These are phyloP conservation scores for Pycnomerus fuliginosus DNA, from an alignment of 2,888 invertebrate genomes.

Conservation along the genomic window DNA sequence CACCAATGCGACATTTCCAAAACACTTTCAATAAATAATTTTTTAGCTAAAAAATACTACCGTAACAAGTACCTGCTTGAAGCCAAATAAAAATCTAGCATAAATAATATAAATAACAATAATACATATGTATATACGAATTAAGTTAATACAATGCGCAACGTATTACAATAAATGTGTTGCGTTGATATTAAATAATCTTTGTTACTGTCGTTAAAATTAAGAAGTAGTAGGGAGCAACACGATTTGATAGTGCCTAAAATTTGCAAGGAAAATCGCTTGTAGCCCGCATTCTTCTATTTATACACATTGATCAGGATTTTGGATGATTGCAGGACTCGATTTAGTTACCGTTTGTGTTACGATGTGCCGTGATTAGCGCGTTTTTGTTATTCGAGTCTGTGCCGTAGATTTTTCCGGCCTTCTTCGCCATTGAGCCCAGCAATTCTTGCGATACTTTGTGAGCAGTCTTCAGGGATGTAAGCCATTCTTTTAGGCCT, in stretches of 20 bases:
- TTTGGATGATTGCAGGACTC: slow-evolving; percentile 11
- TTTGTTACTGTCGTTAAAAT: no score
- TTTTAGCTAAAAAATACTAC: slow-evolving; percentile 12
- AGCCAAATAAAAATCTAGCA: slow-evolving; percentile 15
- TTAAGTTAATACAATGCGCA: no score
- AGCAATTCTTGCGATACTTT: slow-evolving; percentile 94
- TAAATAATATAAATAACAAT: slow-evolving; percentile 21
- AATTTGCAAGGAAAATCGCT: slow-evolving; percentile 18
- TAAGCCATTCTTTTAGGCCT: slow-evolving; percentile 97
- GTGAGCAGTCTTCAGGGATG: slow-evolving; percentile 92
- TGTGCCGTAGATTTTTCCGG: slow-evolving; percentile 98
- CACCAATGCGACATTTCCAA: slow-evolving; percentile 11
- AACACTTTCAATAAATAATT: slow-evolving; percentile 13
- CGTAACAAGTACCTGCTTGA: slow-evolving; percentile 19
- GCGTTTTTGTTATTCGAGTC: slow-evolving; percentile 56
- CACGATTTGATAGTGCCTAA: slow-evolving; percentile 20
- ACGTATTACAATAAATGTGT: no score
- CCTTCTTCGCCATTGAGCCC: slow-evolving; percentile 97
- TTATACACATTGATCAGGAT: no score
- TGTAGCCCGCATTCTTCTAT: slow-evolving; percentile 20
- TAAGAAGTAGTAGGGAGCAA: slow-evolving; percentile 17
- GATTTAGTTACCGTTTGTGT: slow-evolving; percentile 59
- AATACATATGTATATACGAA: no score
- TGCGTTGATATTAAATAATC: no score
- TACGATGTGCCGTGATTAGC: slow-evolving; percentile 55